Evolutionary conservation across 2,888 invertebrate species (phyloP).

Genomic region (Epirrhoe tristata): DNA sequence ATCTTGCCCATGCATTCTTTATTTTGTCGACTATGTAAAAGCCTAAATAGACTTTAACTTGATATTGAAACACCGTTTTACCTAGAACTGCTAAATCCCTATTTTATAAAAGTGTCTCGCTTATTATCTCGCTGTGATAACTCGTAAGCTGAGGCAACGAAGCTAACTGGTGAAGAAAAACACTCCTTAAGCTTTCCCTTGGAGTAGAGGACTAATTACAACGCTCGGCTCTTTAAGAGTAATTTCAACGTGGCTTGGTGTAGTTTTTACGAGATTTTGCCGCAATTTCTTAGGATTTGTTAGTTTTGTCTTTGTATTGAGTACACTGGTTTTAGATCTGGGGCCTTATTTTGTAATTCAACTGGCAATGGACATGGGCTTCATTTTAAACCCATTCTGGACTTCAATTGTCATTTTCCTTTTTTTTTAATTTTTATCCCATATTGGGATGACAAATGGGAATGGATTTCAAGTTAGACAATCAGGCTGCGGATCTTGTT

Average conservation of each 20-base stretch:
- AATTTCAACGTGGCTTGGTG: slow-evolving; percentile 17
- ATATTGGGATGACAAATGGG: too few relatives aligned
- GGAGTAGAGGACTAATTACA: slow-evolving; percentile 28
- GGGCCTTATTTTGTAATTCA: too few relatives aligned
- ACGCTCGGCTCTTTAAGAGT: slow-evolving; percentile 9
- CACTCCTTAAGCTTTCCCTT: slow-evolving; percentile 13
- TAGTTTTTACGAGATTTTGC: slow-evolving; percentile 17
- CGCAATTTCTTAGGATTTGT: not conserved
- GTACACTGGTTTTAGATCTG: not conserved
- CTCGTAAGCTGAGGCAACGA: slow-evolving; percentile 22
- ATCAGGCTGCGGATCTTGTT: too few relatives aligned
- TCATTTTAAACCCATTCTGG: too few relatives aligned
- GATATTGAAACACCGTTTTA: not conserved
- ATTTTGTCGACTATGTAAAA: too few relatives aligned
- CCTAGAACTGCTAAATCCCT: not conserved
- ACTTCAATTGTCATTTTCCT: too few relatives aligned
- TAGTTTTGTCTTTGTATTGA: not conserved
- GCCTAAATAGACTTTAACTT: too few relatives aligned
- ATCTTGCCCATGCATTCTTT: too few relatives aligned
- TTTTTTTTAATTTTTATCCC: too few relatives aligned
- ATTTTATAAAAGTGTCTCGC: slow-evolving; percentile 51
- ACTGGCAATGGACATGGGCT: too few relatives aligned
- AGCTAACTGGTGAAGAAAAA: slow-evolving; percentile 27
- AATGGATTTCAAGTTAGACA: too few relatives aligned
- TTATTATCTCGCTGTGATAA: slow-evolving; percentile 63